phyloP scores from a whole-genome alignment of 2,888 invertebrate genomes.

The Chromoteleia sp. region DNA sequence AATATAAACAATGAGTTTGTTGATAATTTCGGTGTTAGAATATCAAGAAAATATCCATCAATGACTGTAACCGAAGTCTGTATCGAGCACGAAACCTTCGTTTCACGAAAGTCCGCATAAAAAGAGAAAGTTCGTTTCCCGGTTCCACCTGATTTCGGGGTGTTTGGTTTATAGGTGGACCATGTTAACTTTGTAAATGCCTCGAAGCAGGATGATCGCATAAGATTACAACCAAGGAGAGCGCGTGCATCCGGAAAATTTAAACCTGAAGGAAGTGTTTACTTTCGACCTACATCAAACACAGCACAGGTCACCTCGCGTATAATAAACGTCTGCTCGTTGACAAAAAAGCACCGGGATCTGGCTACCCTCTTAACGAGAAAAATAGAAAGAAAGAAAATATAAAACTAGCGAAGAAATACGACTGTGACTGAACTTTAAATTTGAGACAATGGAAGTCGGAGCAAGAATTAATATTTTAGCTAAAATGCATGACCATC shows the following conservation, averaged over 20 bases:
- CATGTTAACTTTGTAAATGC: slow-evolving; percentile 39
- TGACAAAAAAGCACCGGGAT: slow-evolving; percentile 54
- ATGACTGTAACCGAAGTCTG: no score
- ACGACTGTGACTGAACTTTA: slow-evolving; percentile 20
- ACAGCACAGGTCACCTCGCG: slow-evolving; percentile 72
- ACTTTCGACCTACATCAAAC: slow-evolving; percentile 78
- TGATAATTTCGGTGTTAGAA: no score
- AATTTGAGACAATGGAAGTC: slow-evolving; percentile 30
- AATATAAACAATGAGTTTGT: no score
- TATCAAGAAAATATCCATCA: no score
- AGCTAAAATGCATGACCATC: no score
- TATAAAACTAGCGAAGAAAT: slow-evolving; percentile 1
- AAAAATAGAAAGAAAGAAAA: slow-evolving; percentile 14
- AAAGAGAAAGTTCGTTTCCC: neutral
- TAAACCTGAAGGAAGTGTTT: slow-evolving; percentile 76
- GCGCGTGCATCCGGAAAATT: slow-evolving; percentile 72
- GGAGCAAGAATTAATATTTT: slow-evolving; percentile 7
- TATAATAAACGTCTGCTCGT: slow-evolving; percentile 75
- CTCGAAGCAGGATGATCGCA: slow-evolving; percentile 65
- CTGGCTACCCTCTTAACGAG: no score
- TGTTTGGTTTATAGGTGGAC: slow-evolving; percentile 42
- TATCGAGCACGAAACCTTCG: no score
- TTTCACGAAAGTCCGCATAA: neutral
- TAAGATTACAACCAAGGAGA: slow-evolving; percentile 66
- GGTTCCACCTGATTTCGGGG: slow-evolving; percentile 25